Evolutionary conservation across 2,888 invertebrate genomes (phyloP), one percentile per base, ranked within the genome.

Genomic region (Biston stratarius): DNA sequence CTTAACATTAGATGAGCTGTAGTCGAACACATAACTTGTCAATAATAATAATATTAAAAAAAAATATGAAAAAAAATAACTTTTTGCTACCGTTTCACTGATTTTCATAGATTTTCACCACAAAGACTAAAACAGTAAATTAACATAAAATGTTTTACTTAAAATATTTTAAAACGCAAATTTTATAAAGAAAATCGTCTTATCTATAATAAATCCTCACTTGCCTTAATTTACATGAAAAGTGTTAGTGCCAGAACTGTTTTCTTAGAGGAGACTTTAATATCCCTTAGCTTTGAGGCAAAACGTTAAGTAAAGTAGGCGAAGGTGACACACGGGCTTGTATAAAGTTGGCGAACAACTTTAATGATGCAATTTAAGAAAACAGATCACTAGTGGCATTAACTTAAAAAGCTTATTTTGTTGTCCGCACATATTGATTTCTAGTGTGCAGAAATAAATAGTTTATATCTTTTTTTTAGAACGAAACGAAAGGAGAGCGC

Each of bases 181-280:
- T 80, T 78, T 77, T 74, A 80, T 79, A 56, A 63, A 73, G 68
- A 72, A 83, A 85, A 83, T 84, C 82, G 78, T 67, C 68, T 83
- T 84, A n/a, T n/a, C n/a, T n/a, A 78, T 87, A 88, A 88, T 87
- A 83, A 87, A 85, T 85, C 79, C 77, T 77, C 80, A 83, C 77
- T 84, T 80, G 78, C 81, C 86, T 82, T 85, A 80, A 89, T 91
- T 89, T 90, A 81, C 88, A 88, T 89, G 83, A 89, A 86, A 83
- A 85, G 84, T 87, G 81, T 78, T 82, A 77, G 78, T 78, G 78
- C 77, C 75, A 60, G 51, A 59, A 58, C 61, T 77, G 82, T 86
- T 86, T 88, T 81, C 88, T 86, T 78, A 75, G 80, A 89, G 79
- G 85, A 83, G 82, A 76, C 83, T 90, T 89, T 86, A 87, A 88